Conservation (phyloP, 2,888 invertebrate genomes). For the Drosophila incognita region DNA sequence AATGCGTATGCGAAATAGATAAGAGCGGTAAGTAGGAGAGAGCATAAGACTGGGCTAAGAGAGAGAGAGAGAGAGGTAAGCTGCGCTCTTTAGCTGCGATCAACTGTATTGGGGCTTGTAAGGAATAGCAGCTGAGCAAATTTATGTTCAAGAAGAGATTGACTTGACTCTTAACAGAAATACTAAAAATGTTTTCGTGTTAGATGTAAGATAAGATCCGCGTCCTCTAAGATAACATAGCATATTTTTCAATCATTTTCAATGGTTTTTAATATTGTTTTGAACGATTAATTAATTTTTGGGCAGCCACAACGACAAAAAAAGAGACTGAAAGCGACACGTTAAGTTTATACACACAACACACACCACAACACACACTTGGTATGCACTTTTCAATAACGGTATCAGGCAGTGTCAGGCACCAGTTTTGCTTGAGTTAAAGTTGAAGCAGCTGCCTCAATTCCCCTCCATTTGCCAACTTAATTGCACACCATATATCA, state of each 20-base stretch:
- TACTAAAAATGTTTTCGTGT: not conserved
- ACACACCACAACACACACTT: constrained; percentile 19
- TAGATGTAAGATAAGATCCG: not conserved
- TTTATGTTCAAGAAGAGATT: not conserved
- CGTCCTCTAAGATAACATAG: not conserved
- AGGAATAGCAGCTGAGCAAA: not conserved
- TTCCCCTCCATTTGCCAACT: constrained; percentile 47
- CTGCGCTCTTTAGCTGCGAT: not conserved
- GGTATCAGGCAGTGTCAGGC: constrained; percentile 76
- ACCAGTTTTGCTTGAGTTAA: constrained; percentile 29
- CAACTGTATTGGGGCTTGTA: not conserved
- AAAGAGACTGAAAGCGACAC: not conserved
- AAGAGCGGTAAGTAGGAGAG: not conserved
- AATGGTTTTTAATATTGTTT: not conserved
- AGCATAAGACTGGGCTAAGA: not conserved
- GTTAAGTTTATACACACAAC: not conserved
- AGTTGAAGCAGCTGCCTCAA: constrained; percentile 14
- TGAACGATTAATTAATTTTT: not conserved
- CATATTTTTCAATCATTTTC: not conserved
- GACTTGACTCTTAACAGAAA: not conserved
- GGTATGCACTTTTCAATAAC: constrained; percentile 72
- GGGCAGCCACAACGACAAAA: not conserved
- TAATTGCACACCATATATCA: constrained; percentile 74
- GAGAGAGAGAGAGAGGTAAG: not conserved
- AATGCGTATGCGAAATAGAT: not conserved